Base-by-base conservation (phyloP, 2,888 invertebrate genomes). In the Griposia aprilina region DNA sequence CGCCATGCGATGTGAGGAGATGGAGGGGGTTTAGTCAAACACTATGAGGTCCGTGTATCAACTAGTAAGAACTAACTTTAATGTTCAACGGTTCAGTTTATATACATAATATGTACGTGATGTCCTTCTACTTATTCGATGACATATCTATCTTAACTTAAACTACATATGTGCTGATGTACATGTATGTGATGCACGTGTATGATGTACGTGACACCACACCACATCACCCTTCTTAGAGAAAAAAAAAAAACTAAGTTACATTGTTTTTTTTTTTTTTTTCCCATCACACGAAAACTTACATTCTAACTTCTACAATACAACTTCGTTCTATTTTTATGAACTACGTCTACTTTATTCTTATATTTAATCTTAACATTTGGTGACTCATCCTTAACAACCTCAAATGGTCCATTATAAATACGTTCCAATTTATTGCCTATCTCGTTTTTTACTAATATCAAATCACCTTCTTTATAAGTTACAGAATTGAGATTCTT, bases 381-480 rank as follows among this genome's bases (percentile, higher is more conserved):
- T 67, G 66, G 26, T 67, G 48, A 20, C 26, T 26, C 26, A 26
- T 66, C 26, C 48, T 48, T 48, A 48, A 48, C 0, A 26, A 66
- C 48, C 15, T 26, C 48, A 48, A 48, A 67, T 20, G 66, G 66
- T 20, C 20, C 66, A 50, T 50, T 50, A 50, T 50, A 50, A 48
- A 48, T 48, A 48, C 48, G 2, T 48, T 48, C 48, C 13, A 48
- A 48, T 48, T 48, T 48, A 48, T 50, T 30, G 48, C 66, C 50
- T 67, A 26, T 45, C 45, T 65, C 45, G 45, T 65, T 65, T 45
- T 63, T 65, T n/a, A 65, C 5, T 1, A 65, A 65, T 23, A 65
- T 23, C 63, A 10, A 41, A n/a, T 65, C 63, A 23, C 63, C 63
- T 65, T 41, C 41, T 65, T 45, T 45, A 65, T 65, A 65, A 45